These are phyloP conservation scores for Smittia sp. DNA, from an alignment of 2,888 invertebrate genomes.

Conservation along the genomic window DNA sequence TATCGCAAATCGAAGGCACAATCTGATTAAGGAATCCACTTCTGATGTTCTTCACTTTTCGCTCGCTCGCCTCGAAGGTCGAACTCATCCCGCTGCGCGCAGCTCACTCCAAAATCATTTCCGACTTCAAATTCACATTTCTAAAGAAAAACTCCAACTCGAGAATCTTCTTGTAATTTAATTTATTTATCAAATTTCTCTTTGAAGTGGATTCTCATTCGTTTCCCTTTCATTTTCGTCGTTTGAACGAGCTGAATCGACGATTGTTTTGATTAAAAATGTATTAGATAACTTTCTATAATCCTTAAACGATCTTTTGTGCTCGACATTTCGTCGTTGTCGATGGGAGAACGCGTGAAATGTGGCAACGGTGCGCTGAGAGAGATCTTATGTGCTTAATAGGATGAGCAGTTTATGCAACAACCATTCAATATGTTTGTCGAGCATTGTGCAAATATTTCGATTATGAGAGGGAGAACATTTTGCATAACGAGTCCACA, in stretches of 20 bases:
- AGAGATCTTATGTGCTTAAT: background rate
- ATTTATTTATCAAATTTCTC: slow-evolving; percentile 22
- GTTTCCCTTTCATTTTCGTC: background rate
- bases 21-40: too few relatives aligned
- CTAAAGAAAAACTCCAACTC: background rate
- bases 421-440: slow-evolving; percentile 9
- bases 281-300: background rate
- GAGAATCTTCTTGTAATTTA: slow-evolving; percentile 10
- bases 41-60: too few relatives aligned
- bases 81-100: background rate
- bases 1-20: too few relatives aligned
- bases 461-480: background rate
- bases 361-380: background rate
- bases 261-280: background rate
- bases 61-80: too few relatives aligned
- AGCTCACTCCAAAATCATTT: background rate
- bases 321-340: slow-evolving; percentile 1
- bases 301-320: slow-evolving; percentile 15
- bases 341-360: background rate
- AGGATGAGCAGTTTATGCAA: background rate
- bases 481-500: slow-evolving; percentile 5
- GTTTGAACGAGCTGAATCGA: background rate
- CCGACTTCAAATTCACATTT: background rate
- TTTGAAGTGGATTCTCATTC: slow-evolving; percentile 12
- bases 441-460: background rate